Percentiles rank a stretch among this genome's conserved stretches.
These are phyloP conservation scores for Agrenia bidenticulata DNA, from an alignment of 2,888 invertebrate genomes.

Conservation along the genomic window DNA sequence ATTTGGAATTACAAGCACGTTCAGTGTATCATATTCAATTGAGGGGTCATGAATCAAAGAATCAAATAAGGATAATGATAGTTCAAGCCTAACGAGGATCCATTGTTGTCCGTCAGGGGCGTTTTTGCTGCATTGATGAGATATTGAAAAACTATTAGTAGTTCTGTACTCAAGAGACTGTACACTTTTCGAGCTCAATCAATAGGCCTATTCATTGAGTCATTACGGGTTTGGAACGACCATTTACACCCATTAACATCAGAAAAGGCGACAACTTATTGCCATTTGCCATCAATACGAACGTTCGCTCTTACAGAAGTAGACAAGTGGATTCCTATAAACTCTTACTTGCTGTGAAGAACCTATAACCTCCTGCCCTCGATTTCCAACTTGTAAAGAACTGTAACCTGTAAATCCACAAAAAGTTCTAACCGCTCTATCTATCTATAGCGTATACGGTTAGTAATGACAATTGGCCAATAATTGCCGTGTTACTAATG, in stretches of 20 bases:
- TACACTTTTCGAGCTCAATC: not conserved
- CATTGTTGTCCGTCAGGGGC: not conserved
- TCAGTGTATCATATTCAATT: too few species aligned
- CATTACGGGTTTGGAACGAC: conserved; percentile 34
- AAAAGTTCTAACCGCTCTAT: too few species aligned
- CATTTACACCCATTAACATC: conserved; percentile 32
- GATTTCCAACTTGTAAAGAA: not conserved
- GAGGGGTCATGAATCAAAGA: not conserved
- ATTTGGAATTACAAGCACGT: too few species aligned
- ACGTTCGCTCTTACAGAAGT: not conserved
- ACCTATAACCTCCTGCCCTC: conserved; percentile 10
- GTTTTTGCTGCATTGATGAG: not conserved
- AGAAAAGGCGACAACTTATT: conserved; percentile 36
- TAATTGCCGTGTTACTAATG: too few species aligned
- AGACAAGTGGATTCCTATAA: not conserved
- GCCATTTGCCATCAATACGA: conserved; percentile 25
- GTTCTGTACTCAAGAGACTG: not conserved
- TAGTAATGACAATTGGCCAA: too few species aligned
- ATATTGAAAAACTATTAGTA: not conserved
- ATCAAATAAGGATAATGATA: conserved; percentile 9
- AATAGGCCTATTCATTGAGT: conserved; percentile 27
- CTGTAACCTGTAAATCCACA: too few species aligned
- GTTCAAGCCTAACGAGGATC: not conserved
- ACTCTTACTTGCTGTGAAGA: not conserved
- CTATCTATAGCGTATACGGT: too few species aligned